These are phyloP conservation scores for Zaprionus lachaisei DNA, from an alignment of 1,140 invertebrate genomes.

Conservation along the genomic window DNA sequence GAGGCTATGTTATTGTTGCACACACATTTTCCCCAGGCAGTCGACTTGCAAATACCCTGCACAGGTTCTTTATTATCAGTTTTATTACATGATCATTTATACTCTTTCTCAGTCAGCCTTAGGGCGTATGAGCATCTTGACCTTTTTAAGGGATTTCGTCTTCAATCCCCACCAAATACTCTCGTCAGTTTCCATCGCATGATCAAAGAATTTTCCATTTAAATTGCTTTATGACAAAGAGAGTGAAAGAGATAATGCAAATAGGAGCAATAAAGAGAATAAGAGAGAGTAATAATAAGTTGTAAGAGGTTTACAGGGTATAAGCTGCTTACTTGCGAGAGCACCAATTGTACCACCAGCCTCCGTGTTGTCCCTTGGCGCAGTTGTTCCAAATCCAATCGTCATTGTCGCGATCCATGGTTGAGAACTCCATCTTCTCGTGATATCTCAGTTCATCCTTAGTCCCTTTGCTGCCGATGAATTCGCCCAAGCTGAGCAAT, in stretches of 20 bases:
- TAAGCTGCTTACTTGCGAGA: background rate
- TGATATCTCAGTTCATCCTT: constrained; percentile 1
- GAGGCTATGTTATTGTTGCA: constrained; percentile 31
- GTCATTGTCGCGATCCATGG: background rate
- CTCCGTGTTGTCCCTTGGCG: background rate
- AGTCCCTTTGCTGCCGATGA: background rate
- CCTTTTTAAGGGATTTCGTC: background rate
- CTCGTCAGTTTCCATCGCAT: background rate
- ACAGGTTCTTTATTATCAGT: background rate
- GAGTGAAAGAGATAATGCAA: too few species aligned
- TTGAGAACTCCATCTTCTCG: background rate
- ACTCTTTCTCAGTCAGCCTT: background rate
- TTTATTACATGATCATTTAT: background rate
- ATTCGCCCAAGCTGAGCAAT: background rate
- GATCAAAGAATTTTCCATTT: background rate
- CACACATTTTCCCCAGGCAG: constrained; percentile 60
- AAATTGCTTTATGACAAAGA: background rate
- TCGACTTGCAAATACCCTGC: constrained; percentile 27
- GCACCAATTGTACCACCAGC: background rate
- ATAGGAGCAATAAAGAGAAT: background rate
- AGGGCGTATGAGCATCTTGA: constrained; percentile 1
- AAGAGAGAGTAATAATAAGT: background rate
- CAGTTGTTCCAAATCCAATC: background rate
- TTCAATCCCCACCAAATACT: background rate
- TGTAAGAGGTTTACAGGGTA: background rate